Evolutionary conservation across 1,140 invertebrate genomes (phyloP).

Genomic region (Trialeurodes vaporariorum): DNA sequence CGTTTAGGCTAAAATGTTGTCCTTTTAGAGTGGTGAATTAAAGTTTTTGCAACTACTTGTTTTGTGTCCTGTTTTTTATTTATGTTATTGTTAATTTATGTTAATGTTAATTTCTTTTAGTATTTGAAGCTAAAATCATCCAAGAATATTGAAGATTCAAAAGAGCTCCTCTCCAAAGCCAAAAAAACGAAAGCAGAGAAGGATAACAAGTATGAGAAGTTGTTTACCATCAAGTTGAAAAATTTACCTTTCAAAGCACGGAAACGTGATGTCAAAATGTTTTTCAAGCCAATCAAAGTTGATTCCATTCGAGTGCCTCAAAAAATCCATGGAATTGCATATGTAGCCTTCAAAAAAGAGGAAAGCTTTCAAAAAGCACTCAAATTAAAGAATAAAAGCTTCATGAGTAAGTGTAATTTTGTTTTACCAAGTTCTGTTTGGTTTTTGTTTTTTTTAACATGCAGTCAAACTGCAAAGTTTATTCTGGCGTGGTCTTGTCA

Average conservation of each 20-base stretch:
- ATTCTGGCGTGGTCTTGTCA: too few relatives aligned
- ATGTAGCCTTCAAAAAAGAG: conserved; percentile 76
- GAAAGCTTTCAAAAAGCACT: conserved; percentile 70
- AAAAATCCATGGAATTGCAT: conserved; percentile 74
- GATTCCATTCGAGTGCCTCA: conserved; percentile 66
- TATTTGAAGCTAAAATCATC: conserved; percentile 30
- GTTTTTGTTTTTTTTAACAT: too few relatives aligned
- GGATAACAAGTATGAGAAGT: conserved; percentile 20
- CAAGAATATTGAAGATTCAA: conserved; percentile 26
- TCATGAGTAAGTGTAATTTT: conserved; percentile 51
- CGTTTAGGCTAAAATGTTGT: too few relatives aligned
- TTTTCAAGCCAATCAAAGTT: conserved; percentile 67
- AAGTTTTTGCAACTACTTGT: too few relatives aligned
- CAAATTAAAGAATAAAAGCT: conserved; percentile 67
- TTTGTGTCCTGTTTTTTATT: too few relatives aligned
- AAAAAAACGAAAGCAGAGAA: conserved; percentile 17
- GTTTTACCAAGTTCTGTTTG: too few relatives aligned
- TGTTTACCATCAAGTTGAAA: conserved; percentile 35
- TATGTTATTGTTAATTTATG: too few relatives aligned
- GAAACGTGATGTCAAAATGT: conserved; percentile 70
- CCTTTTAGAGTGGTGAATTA: too few relatives aligned
- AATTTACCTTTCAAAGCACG: conserved; percentile 51
- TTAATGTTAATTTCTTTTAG: too few relatives aligned
- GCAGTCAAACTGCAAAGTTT: too few relatives aligned
- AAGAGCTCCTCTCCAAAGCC: conserved; percentile 20